Conservation (phyloP, 2,888 invertebrate genomes). For the Ethmia dodecea region DNA sequence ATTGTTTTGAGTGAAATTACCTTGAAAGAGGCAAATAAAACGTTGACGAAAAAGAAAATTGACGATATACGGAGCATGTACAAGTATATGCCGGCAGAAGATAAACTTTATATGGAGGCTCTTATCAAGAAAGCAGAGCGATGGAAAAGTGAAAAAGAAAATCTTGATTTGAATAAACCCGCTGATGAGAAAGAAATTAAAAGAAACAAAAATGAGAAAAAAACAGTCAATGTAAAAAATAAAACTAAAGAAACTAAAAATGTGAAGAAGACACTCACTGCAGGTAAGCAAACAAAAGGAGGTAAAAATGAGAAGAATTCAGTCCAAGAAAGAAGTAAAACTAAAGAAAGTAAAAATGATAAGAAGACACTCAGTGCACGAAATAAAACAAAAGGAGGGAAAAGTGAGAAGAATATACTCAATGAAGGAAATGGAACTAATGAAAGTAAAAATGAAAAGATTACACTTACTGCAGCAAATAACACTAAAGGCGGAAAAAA, state of each 20-base stretch:
- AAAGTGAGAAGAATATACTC: background rate
- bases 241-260: conserved; percentile 6
- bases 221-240: background rate
- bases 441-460: background rate
- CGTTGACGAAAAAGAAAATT: background rate
- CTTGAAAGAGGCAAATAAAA: background rate
- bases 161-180: background rate
- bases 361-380: conserved; percentile 3
- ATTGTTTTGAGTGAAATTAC: background rate
- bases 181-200: background rate
- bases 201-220: background rate
- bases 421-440: background rate
- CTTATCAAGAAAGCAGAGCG: conserved; percentile 7
- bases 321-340: conserved; percentile 1
- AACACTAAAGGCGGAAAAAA: conserved; percentile 1
- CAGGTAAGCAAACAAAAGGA: conserved; percentile 3
- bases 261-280: conserved; percentile 4
- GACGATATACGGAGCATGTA: background rate
- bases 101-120: conserved; percentile 3
- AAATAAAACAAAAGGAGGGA: conserved; percentile 5
- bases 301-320: conserved; percentile 6
- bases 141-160: conserved; percentile 6
- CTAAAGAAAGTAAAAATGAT: conserved; percentile 6
- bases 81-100: too few species aligned
- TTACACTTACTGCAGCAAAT: background rate